phyloP scores from a whole-genome alignment of 2,888 invertebrate genomes.

The Ophonus ardosiacus region DNA sequence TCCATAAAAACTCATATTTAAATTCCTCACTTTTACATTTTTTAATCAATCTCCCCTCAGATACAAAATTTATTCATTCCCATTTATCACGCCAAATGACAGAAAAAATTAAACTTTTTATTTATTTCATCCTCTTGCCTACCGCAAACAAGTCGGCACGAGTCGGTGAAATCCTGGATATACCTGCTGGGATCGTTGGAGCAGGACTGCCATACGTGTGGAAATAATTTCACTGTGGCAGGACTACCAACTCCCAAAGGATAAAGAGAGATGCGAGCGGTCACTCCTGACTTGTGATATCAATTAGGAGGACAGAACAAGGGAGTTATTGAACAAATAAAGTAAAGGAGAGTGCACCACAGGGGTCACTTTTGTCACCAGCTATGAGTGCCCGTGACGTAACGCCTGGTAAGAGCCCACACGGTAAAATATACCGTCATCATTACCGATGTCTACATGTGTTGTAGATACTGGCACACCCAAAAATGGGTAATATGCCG shows the following conservation, averaged over 20 bases:
- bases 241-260: background rate
- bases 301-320: too few relatives aligned
- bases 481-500: too few relatives aligned
- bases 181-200: conserved; percentile 2
- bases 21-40: conserved; percentile 16
- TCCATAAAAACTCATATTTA: conserved; percentile 35
- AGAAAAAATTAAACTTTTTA: conserved; percentile 27
- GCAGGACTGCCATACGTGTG: conserved; percentile 13
- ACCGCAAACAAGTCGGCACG: background rate
- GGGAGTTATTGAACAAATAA: too few relatives aligned
- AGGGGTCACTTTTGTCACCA: too few relatives aligned
- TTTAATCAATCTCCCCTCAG: conserved; percentile 38
- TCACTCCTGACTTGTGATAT: too few relatives aligned
- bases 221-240: conserved; percentile 7
- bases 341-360: too few relatives aligned
- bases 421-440: too few relatives aligned
- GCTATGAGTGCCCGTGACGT: too few relatives aligned
- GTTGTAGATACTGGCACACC: too few relatives aligned
- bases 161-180: conserved; percentile 20
- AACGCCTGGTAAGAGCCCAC: too few relatives aligned
- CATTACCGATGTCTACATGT: too few relatives aligned
- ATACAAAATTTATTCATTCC: conserved; percentile 37
- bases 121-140: background rate
- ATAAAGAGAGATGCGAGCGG: too few relatives aligned
- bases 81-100: conserved; percentile 34